Percentiles rank a stretch among this genome's conserved stretches.
phyloP scores from a whole-genome alignment of 2,113 vertebrate species.

The Stictonetta naevosa region DNA sequence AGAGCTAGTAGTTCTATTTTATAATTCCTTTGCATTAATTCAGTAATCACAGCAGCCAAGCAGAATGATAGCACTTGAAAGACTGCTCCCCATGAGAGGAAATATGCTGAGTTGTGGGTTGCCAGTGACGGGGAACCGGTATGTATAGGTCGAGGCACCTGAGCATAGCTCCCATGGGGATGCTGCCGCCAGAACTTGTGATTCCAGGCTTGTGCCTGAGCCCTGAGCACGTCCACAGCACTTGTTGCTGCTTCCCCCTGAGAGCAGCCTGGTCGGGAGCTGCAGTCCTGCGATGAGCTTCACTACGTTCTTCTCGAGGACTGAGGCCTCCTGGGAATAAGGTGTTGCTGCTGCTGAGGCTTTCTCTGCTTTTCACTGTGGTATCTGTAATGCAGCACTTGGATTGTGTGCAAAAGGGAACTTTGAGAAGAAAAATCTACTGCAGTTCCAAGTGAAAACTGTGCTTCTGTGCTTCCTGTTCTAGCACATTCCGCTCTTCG shows the following conservation, averaged over 20 bases:
- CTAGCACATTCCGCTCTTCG: no score
- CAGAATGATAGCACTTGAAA: neutral
- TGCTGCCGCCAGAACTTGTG: neutral
- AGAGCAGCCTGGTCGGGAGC: neutral
- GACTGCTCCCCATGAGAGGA: neutral
- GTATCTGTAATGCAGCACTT: neutral
- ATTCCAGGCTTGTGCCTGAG: neutral
- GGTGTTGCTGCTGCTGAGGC: neutral
- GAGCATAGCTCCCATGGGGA: rapidly evolving
- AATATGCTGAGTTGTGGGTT: neutral
- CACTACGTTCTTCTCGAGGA: neutral
- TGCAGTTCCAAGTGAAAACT: neutral
- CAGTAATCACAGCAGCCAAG: neutral
- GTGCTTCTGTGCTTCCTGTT: rapidly evolving
- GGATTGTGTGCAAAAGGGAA: neutral
- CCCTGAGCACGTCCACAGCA: neutral
- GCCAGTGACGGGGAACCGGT: neutral
- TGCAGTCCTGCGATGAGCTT: neutral
- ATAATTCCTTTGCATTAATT: neutral
- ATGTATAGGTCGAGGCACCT: no score
- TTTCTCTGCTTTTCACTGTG: neutral
- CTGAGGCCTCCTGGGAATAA: neutral
- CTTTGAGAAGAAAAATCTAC: neutral
- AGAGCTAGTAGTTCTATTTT: neutral
- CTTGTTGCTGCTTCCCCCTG: neutral